Conservation (phyloP, 1,140 invertebrate genomes). For the Pseudachorutes palmiensis region DNA sequence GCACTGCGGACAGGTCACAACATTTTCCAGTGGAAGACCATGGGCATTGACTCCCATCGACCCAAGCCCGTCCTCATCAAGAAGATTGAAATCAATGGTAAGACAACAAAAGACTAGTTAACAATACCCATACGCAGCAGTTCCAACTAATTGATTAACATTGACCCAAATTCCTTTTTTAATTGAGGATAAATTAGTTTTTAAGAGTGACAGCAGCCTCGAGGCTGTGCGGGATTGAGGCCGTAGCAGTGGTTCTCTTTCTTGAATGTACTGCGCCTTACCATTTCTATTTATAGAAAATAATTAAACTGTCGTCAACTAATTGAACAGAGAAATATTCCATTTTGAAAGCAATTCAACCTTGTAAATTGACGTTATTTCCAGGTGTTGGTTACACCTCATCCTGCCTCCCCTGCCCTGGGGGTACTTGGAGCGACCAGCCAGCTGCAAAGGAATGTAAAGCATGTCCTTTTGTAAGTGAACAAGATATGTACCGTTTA, state of each 20-base stretch:
- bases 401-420: constrained; percentile 50
- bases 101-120: too few species aligned
- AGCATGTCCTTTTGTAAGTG: constrained; percentile 46
- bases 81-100: constrained; percentile 45
- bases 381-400: constrained; percentile 54
- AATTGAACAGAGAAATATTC: too few species aligned
- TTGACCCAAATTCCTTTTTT: too few species aligned
- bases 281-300: not conserved
- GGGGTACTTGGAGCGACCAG: constrained; percentile 48
- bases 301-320: too few species aligned
- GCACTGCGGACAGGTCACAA: constrained; percentile 47
- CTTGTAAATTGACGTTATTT: not conserved
- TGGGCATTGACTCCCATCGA: constrained; percentile 43
- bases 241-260: too few species aligned
- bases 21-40: constrained; percentile 49
- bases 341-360: too few species aligned
- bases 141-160: too few species aligned
- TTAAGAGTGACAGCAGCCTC: too few species aligned
- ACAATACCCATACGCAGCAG: too few species aligned
- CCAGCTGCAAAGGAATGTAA: constrained; percentile 46
- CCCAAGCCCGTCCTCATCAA: constrained; percentile 45
- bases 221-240: too few species aligned
- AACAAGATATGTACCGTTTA: too few species aligned
- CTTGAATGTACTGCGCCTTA: not conserved
- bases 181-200: too few species aligned